Evolutionary conservation across 1,140 invertebrate species (phyloP).

Genomic region (Drosophila pallidifrons): DNA sequence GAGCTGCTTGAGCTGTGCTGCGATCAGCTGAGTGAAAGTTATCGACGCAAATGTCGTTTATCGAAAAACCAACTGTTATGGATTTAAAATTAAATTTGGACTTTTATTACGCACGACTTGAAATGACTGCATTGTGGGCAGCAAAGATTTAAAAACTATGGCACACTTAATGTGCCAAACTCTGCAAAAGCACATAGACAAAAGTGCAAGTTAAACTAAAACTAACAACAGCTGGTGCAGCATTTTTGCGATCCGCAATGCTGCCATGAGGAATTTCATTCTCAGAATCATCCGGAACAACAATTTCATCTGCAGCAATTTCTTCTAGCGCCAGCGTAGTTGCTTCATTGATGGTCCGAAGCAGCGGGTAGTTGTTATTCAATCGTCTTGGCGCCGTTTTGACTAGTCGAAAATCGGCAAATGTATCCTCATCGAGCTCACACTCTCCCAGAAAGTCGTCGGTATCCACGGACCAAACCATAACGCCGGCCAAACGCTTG

Average conservation of each 20-base stretch:
- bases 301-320: slow-evolving; percentile 70
- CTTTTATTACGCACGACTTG: slow-evolving; percentile 44
- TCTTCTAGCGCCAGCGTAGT: slow-evolving; percentile 86
- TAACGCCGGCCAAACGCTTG: slow-evolving; percentile 90
- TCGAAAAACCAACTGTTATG: not conserved
- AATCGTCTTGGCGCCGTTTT: slow-evolving; percentile 73
- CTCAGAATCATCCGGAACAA: slow-evolving; percentile 79
- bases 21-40: not conserved
- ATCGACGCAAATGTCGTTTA: not conserved
- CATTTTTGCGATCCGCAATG: slow-evolving; percentile 62
- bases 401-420: slow-evolving; percentile 84
- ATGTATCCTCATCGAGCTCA: slow-evolving; percentile 85
- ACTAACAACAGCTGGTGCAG: slow-evolving; percentile 45
- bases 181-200: slow-evolving; percentile 49
- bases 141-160: slow-evolving; percentile 44
- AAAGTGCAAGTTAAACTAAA: slow-evolving; percentile 40
- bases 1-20: no score
- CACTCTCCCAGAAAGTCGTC: slow-evolving; percentile 91
- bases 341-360: slow-evolving; percentile 88
- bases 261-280: slow-evolving; percentile 73
- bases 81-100: slow-evolving; percentile 53
- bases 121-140: slow-evolving; percentile 43
- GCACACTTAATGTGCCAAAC: slow-evolving; percentile 39
- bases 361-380: slow-evolving; percentile 87
- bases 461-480: slow-evolving; percentile 94